Evolutionary conservation across 1,140 invertebrate species (phyloP), one percentile per base, ranked within the genome.

Genomic region (Rhyacophila brunnea): DNA sequence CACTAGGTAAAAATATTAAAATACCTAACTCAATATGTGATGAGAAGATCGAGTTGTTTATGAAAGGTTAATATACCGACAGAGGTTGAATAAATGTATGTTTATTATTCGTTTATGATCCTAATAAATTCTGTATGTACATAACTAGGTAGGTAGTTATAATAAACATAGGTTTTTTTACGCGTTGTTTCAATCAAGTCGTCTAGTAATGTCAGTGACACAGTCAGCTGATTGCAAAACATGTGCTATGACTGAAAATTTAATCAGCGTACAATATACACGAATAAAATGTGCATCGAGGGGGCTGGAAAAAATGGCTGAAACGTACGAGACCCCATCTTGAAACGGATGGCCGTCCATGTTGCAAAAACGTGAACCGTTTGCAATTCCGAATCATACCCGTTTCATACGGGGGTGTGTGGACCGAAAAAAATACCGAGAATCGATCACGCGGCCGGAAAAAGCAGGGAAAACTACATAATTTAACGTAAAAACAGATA

Each of bases 361-460:
- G 46, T 57, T 57, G 54, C 54, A 13, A 57, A 56, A 57, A 44
- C 38, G 55, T 36, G 47, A 58, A 58, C 47, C 55, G 50, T 58
- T 58, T 50, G 46, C 36, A 43, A 50, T 43, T 58, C 35, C 10
- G 36, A 35, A 58, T 20, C n/a, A 28, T 35, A 13, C 42, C 13
- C 10, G 38, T 7, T 11, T 18, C 18, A 6, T 28, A 9, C 23
- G 9, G 23, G 4, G 23, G 3, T 9, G 23, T 28, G 23, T 9
- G 9, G 3, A 3, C 9, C 23, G 23, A 9, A 28, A 28, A 28
- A 28, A 28, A 5, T 9, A 9, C 23, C 4, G 3, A 28, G 9
- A 28, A 9, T 28, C 9, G 4, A 3, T 9, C 4, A 9, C 23
- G 23, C 3, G 9, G 23, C 9, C 23, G 4, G 23, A 28, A 35